Evolutionary conservation across 92 coral and sea anemone species (phyloP).

Genomic region (Chrysogorgia sp.): DNA sequence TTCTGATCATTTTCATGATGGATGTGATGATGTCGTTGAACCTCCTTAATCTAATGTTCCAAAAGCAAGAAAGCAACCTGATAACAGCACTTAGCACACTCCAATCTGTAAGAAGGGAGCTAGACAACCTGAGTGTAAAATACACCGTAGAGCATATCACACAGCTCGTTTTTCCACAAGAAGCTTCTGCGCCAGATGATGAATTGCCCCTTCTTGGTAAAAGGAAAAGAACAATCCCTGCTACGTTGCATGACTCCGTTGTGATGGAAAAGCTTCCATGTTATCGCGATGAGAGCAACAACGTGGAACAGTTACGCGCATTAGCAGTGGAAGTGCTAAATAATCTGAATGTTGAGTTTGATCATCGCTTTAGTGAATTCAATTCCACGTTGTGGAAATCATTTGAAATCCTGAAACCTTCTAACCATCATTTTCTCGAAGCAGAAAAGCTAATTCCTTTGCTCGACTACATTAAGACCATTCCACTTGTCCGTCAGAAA

Average conservation of each 20-base stretch:
- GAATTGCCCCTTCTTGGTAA: not conserved
- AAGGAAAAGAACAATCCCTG: slow-evolving; percentile 28
- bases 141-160: slow-evolving; percentile 28
- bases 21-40: slow-evolving; percentile 15
- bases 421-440: too few relatives aligned
- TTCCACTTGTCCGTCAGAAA: slow-evolving; percentile 23
- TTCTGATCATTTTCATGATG: slow-evolving; percentile 30
- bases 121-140: slow-evolving; percentile 9
- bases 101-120: slow-evolving; percentile 21
- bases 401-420: slow-evolving; percentile 24
- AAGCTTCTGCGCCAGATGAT: slow-evolving; percentile 11
- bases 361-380: slow-evolving; percentile 27
- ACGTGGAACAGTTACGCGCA: too few relatives aligned
- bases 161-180: slow-evolving; percentile 8
- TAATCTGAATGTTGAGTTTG: too few relatives aligned
- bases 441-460: too few relatives aligned
- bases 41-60: slow-evolving; percentile 24
- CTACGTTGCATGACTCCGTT: too few relatives aligned
- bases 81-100: slow-evolving; percentile 30
- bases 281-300: too few relatives aligned
- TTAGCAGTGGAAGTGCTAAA: too few relatives aligned
- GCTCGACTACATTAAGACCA: too few relatives aligned
- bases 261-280: too few relatives aligned
- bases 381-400: slow-evolving; percentile 26
- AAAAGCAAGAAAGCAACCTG: not conserved